These are phyloP conservation scores for Sparus aurata DNA, from an alignment of 2,797 vertebrate species.

Conservation along the genomic window DNA sequence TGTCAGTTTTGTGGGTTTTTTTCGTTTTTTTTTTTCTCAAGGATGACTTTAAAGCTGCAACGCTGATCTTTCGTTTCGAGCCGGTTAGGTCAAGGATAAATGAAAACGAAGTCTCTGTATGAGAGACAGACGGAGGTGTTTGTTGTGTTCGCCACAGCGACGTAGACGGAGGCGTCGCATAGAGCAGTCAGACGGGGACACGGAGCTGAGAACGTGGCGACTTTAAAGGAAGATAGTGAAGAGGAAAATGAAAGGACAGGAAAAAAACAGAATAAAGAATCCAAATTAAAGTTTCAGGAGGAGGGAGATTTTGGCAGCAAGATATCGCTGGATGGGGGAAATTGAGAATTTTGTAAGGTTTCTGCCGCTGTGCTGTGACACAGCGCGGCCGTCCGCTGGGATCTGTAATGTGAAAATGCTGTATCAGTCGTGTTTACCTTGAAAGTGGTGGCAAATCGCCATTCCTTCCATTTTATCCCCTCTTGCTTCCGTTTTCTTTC, in stretches of 20 bases:
- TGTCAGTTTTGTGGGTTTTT: not conserved
- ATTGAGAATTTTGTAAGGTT: constrained; percentile 20
- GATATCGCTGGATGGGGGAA: constrained; percentile 12
- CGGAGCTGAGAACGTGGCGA: not conserved
- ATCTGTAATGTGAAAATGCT: constrained; percentile 35
- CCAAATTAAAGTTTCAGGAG: constrained; percentile 43
- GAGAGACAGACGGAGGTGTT: constrained; percentile 19
- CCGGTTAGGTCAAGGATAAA: constrained; percentile 29
- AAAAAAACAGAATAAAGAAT: constrained; percentile 35
- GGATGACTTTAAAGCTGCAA: constrained; percentile 16
- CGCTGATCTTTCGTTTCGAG: constrained; percentile 3
- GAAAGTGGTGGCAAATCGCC: constrained; percentile 2
- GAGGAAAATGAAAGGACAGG: constrained; percentile 40
- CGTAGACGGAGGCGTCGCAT: not conserved
- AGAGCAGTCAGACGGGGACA: not conserved
- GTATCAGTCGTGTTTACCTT: constrained; percentile 31
- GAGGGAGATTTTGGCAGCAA: constrained; percentile 18
- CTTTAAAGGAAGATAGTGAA: constrained; percentile 43
- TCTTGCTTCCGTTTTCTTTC: not conserved
- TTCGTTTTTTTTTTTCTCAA: not conserved
- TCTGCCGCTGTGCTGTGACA: constrained; percentile 27
- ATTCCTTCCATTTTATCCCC: constrained; percentile 4
- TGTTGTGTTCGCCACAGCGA: constrained; percentile 3
- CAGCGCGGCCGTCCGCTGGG: constrained; percentile 17
- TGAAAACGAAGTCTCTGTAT: not conserved